Base-by-base conservation (phyloP, 2,113 vertebrate genomes). In the Elgaria multicarinata region DNA sequence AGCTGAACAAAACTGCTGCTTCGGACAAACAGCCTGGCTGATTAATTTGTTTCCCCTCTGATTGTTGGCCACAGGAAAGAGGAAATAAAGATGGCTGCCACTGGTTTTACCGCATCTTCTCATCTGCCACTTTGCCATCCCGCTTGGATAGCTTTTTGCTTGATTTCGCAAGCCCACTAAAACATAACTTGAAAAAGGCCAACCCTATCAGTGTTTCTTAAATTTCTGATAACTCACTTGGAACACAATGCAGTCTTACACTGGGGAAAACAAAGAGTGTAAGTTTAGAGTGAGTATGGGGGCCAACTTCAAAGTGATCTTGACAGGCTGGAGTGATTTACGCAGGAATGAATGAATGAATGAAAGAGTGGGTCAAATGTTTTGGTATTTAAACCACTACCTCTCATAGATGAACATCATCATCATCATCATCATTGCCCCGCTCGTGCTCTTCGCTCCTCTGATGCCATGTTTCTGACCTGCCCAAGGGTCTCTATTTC, bases 101-200 rank as follows among this genome's bases (percentile, higher is more conserved):
- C 39, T 5, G 4, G 88, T 88, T 53, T 93, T 77, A 79, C 90
- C 75, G 39, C 0, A 18, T 24, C 4, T 26, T 89, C 67, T 86
- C 91, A 66, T 74, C 53, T 72, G n/a, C 24, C 90, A 46, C 0
- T 0, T n/a, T 87, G 80, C 1, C 3, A 72, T 44, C 92, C 78
- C 79, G 78, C 83, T 86, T 87, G 79, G 86, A 2, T 5, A 74
- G 88, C 76, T 28, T 78, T 90, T 26, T 80, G 0, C 31, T 0
- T 5, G 31, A 2, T 12, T 0, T 1, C 28, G 58, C 7, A 4
- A 53, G 85, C 88, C 91, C 20, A 18, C 22, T 88, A 67, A 91
- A 90, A 4, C 0, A 1, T 44, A 50, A 0, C 85, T 46, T 50
- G 33, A 64, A 46, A 72, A 88, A 64, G n/a, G 80, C 81, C n/a